Base-by-base conservation (phyloP, 2,888 invertebrate species). In the Drosophila birchii region DNA sequence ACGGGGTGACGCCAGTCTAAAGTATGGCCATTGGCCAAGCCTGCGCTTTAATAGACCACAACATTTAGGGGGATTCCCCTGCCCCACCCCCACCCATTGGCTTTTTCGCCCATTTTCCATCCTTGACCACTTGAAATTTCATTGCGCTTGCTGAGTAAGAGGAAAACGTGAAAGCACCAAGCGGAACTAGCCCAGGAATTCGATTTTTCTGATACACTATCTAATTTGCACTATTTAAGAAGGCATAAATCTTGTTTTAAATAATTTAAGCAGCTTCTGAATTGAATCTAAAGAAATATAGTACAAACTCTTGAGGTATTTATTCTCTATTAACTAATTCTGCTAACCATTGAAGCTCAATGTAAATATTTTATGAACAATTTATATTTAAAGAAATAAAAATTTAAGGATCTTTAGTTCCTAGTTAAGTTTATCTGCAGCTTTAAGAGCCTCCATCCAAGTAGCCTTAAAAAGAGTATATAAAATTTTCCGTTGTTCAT, bases 21-120 rank as follows among this genome's bases (percentile, higher is more conserved):
- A 14, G 32, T 18, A 9, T 20, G 26, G 32, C 34, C 16, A 20
- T n/a, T 26, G 47, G 53, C 54, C 58, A 74, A 67, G 73, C 75
- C 54, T 67, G 73, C 57, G 58, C 73, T 73, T 59, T 75, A 59
- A 75, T 39, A 67, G 75, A 58, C 73, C 75, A 74, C 66, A 73
- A 55, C 66, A 26, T 26, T 26, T 23, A 49, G 39, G 34, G 44
- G 32, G 12, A 53, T 29, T 11, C 26, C 45, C 53, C 38, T 23
- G 3, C 7, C 26, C 16, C 32, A 7, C 8, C 9, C 32, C 32
- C n/a, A 26, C 4, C 34, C 12, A 34, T 7, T n/a, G 39, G 41
- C 14, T 2, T 45, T 39, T 45, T 41, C 14, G 39, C 58, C 16
- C 39, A 51, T 38, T 59, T 57, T 9, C 66, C 57, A 66, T 43